Evolutionary conservation across 2,888 invertebrate species (phyloP).

Genomic region (Myopa tessellatipennis): DNA sequence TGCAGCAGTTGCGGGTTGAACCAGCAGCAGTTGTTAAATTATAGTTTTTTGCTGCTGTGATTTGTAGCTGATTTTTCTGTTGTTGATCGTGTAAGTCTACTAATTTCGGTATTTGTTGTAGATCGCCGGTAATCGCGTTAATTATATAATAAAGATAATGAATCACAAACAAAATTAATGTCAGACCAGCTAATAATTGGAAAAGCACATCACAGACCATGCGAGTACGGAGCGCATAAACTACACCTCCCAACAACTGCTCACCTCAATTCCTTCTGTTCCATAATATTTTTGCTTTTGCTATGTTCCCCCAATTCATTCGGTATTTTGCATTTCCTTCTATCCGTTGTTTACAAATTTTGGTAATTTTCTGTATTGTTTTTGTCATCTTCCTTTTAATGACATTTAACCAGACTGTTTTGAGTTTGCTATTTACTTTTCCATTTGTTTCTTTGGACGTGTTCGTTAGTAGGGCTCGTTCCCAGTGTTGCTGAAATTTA

Average conservation of each 20-base stretch:
- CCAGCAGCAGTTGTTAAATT: slow-evolving; percentile 33
- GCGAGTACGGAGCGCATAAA: slow-evolving; percentile 50
- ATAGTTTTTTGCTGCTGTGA: slow-evolving; percentile 36
- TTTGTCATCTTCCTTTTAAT: slow-evolving; percentile 31
- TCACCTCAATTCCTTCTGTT: slow-evolving; percentile 44
- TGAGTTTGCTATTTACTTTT: too few relatives aligned
- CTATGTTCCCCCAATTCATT: not conserved
- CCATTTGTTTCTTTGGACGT: too few relatives aligned
- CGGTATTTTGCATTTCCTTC: slow-evolving; percentile 13
- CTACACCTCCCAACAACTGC: slow-evolving; percentile 42
- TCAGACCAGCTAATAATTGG: slow-evolving; percentile 69
- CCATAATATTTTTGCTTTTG: not conserved
- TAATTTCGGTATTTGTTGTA: slow-evolving; percentile 45
- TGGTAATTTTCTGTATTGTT: slow-evolving; percentile 34
- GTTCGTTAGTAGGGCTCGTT: too few relatives aligned
- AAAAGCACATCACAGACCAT: slow-evolving; percentile 67
- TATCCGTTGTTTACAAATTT: slow-evolving; percentile 34
- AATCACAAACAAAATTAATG: slow-evolving; percentile 69
- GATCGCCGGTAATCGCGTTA: slow-evolving; percentile 66
- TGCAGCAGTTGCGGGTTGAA: slow-evolving; percentile 42
- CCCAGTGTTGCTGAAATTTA: too few relatives aligned
- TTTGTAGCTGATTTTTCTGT: slow-evolving; percentile 23
- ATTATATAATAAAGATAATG: slow-evolving; percentile 70
- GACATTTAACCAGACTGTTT: slow-evolving; percentile 34
- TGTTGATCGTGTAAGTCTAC: slow-evolving; percentile 7